Evolutionary conservation across 1,140 invertebrate species (phyloP).

Genomic region (Rhynchophorus ferrugineus): DNA sequence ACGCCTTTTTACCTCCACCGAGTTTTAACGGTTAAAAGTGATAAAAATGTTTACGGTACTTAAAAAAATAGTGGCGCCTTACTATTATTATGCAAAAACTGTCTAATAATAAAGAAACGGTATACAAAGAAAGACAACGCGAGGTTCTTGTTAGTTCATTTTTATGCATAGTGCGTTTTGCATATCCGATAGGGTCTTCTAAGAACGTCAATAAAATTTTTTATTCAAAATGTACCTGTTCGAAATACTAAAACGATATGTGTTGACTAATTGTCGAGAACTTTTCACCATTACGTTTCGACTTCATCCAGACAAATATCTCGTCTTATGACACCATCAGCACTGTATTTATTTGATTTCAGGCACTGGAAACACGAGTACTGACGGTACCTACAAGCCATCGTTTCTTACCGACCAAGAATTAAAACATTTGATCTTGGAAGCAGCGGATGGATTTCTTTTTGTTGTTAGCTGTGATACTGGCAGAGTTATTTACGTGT

Average conservation of each 20-base stretch:
- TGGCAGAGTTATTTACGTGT: conserved; percentile 95
- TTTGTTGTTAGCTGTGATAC: conserved; percentile 98
- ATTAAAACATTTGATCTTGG: conserved; percentile 95
- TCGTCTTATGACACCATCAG: too few species aligned
- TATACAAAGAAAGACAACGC: conserved; percentile 15
- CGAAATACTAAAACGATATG: conserved; percentile 17
- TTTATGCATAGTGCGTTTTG: conserved; percentile 29
- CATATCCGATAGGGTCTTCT: conserved; percentile 30
- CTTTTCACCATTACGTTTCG: too few species aligned
- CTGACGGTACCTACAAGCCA: conserved; percentile 93
- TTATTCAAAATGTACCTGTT: conserved; percentile 23
- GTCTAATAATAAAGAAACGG: conserved; percentile 10
- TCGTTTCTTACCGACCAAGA: conserved; percentile 99
- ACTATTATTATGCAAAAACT: conserved; percentile 10
- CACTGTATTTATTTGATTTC: conserved; percentile 23
- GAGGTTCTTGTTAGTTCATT: conserved; percentile 23
- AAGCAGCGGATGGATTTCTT: conserved; percentile 98
- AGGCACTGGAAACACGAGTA: conserved; percentile 92
- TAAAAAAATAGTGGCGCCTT: not conserved
- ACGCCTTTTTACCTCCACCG: not conserved
- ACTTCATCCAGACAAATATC: not conserved
- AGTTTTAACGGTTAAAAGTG: not conserved
- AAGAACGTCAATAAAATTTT: conserved; percentile 23
- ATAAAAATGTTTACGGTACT: not conserved
- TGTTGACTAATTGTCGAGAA: conserved; percentile 23